Evolutionary conservation across 2,797 vertebrate species (phyloP), one percentile per base, ranked within the genome.

Genomic region (Apogon hyalosoma): DNA sequence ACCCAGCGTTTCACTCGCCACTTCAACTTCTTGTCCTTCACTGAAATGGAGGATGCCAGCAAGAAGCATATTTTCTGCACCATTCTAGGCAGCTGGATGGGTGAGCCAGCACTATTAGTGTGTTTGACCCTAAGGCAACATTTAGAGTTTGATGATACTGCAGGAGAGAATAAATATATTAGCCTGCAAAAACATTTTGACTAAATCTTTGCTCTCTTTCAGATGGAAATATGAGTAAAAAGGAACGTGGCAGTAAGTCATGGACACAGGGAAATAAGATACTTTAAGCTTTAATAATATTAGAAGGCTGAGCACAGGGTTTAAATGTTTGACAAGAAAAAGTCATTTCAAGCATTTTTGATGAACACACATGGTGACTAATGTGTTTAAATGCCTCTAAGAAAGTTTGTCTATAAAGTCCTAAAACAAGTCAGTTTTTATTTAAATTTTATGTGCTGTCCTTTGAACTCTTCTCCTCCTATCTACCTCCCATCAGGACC

Each of bases 11-110:
- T 98, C 78, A 96, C 92, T 0, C 95, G 94, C 2, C 97, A 97
- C 82, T 98, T 99, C 83, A 97, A 95, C 89, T 93, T 95, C 72
- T 90, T 99, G 28, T 96, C 95, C 61, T 95, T 97, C 69, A 92
- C 92, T 0, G 96, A 97, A 87, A 92, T 97, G 94, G 95, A 96
- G 0, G 93, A 96, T 1, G 72, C 73, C 90, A 97, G 95, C 93
- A 97, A 94, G 91, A 95, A 87, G 60, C 91, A 46, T n/a, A 96
- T 98, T 84, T 98, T 98, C 85, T 96, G 95, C 57, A 96, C 92
- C 71, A 97, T 98, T 86, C 90, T 98, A 15, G 90, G 93, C 68
- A 95, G 88, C 71, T 98, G 96, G 96, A 95, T 96, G 91, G 87
- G 96, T 99, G 81, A 95, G 95, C 86, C 41, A 18, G 76, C 1